phyloP scores from a whole-genome alignment of 35 echinoderm and acorn worm genomes.

The Apostichopus californicus region DNA sequence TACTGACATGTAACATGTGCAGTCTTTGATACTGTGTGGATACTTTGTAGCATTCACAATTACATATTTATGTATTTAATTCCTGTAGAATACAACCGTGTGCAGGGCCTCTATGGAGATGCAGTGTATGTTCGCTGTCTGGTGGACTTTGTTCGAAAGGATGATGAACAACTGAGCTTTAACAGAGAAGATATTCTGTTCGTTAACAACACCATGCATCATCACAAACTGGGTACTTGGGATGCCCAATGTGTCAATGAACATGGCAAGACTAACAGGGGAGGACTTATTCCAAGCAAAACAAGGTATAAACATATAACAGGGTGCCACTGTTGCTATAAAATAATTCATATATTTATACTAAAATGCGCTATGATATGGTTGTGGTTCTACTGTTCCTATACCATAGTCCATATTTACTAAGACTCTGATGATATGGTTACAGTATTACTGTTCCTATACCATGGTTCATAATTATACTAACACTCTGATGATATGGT shows the following conservation, averaged over 20 bases:
- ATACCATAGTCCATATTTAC: too few species aligned
- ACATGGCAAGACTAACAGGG: conserved; percentile 56
- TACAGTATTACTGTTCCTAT: too few species aligned
- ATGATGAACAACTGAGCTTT: conserved; percentile 76
- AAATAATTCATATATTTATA: too few species aligned
- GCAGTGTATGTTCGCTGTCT: conserved; percentile 65
- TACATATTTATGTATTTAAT: not conserved
- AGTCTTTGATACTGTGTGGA: not conserved
- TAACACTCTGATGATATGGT: too few species aligned
- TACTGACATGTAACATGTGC: not conserved
- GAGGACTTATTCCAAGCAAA: conserved; percentile 83
- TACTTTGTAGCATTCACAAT: not conserved
- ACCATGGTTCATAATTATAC: too few species aligned
- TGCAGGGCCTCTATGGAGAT: conserved; percentile 74
- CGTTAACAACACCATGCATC: conserved; percentile 88
- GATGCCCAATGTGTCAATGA: conserved; percentile 69
- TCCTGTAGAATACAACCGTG: conserved; percentile 82
- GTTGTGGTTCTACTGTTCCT: too few species aligned
- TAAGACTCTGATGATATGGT: too few species aligned
- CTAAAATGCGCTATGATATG: too few species aligned
- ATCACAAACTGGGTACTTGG: conserved; percentile 74
- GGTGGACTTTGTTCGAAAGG: conserved; percentile 56
- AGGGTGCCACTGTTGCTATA: too few species aligned
- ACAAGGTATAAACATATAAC: conserved; percentile 51
- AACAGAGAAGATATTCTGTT: conserved; percentile 83